Base-by-base conservation (phyloP, 2,113 vertebrate genomes). In the Grammomys surdaster region DNA sequence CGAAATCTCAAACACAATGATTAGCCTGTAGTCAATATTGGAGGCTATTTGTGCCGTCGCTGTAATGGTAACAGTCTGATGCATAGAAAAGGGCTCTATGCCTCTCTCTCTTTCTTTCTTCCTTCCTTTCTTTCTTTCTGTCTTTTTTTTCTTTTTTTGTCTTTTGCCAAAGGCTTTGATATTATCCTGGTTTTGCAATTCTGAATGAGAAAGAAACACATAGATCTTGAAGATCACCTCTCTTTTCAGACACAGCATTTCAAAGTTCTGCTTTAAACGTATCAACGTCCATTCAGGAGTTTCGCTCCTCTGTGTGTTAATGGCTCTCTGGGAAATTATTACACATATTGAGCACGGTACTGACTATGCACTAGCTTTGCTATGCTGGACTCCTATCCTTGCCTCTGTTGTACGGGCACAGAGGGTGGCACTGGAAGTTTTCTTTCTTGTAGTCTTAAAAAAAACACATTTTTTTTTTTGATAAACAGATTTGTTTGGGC, bases 401-500 rank as follows among this genome's bases (percentile, higher is more conserved):
- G 4, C 20, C 24, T 88, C 58, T 78, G 88, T 31, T 26, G 16
- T 10, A 75, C 7, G 75, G 43, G 20, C 22, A 89, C 54, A 96
- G 88, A 90, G 17, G 56, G 16, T 67, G 5, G 6, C 76, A 28
- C 7, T 75, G 63, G 78, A 58, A 70, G n/a, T 46, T 60, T 56
- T 76, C 56, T 76, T 89, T 76, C 65, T 17, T 75, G 20, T 7
- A n/a, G 54, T 51, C 22, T 56, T 73, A 28, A 40, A 51, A 51
- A 33, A 33, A 26, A n/a, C 3, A 31, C 12, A 67, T 14, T 33
- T 63, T 63, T 24, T 75, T 60, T 95, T 94, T 77, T 73, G 13
- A 95, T 91, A 86, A 77, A n/a, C 22, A 96, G 13, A 89, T 97
- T 97, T 97, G n/a, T 95, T 63, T 54, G 73, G n/a, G 28, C 72